These are phyloP conservation scores for Orius laevigatus DNA, from an alignment of 1,140 invertebrate genomes.

Conservation along the genomic window DNA sequence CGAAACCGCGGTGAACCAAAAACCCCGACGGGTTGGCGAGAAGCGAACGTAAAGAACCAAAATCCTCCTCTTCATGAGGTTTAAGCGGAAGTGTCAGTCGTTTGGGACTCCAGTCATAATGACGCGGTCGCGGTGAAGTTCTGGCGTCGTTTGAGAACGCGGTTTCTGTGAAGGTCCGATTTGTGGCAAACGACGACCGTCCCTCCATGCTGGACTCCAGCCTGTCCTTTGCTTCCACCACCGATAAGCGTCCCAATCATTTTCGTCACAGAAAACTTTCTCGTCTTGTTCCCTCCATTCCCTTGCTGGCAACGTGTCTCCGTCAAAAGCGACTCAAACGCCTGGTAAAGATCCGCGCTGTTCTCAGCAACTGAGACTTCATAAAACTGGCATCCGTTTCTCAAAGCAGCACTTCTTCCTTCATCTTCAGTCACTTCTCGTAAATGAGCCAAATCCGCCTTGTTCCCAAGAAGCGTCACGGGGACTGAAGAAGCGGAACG, in stretches of 20 bases:
- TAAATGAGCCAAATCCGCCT: conserved; percentile 57
- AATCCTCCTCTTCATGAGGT: neutral
- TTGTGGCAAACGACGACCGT: conserved; percentile 38
- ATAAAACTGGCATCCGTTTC: conserved; percentile 50
- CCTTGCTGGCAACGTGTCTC: conserved; percentile 38
- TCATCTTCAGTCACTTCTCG: conserved; percentile 49
- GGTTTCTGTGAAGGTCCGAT: conserved; percentile 35
- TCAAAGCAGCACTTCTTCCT: conserved; percentile 43
- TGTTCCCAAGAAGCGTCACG: conserved; percentile 51
- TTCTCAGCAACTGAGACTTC: conserved; percentile 63
- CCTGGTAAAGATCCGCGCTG: conserved; percentile 46
- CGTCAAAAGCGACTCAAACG: conserved; percentile 46
- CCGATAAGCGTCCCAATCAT: conserved; percentile 57
- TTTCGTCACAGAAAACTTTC: conserved; percentile 60
- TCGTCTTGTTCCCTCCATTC: conserved; percentile 29
- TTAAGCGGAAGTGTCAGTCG: conserved; percentile 15
- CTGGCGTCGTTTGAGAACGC: conserved; percentile 35
- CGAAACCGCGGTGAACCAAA: too few relatives aligned
- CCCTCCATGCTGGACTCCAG: conserved; percentile 29
- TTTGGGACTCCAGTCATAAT: conserved; percentile 30
- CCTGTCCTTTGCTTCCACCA: conserved; percentile 25
- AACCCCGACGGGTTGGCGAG: too few relatives aligned
- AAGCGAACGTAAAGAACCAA: too few relatives aligned
- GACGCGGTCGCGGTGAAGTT: conserved; percentile 37
- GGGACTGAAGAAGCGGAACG: conserved; percentile 32